A percentile compares a stretch with the other conserved stretches of the same genome.
Conservation (phyloP, 2,888 invertebrate genomes). For the Rhagophthalmus giganteus region DNA sequence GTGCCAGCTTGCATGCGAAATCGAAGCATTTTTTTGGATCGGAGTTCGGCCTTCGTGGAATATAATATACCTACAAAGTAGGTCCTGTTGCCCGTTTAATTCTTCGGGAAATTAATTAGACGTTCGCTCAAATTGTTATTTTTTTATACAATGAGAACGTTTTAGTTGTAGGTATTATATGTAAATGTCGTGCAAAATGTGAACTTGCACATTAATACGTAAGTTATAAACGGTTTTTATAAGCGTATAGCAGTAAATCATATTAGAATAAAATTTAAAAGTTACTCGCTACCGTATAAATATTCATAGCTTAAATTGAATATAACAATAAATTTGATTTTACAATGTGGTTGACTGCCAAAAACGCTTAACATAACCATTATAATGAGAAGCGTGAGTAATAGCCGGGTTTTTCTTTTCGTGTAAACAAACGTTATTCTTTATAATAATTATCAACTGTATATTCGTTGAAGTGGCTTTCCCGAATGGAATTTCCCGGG, state of each 20-base stretch:
- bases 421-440: too few species aligned
- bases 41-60: constrained; percentile 36
- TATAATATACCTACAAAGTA: constrained; percentile 2
- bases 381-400: not conserved
- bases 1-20: constrained; percentile 45
- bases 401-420: too few species aligned
- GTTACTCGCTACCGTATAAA: constrained; percentile 9
- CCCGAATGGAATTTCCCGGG: too few species aligned
- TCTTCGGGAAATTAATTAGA: constrained; percentile 3
- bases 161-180: constrained; percentile 7
- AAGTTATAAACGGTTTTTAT: constrained; percentile 5
- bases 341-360: constrained; percentile 8
- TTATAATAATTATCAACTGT: too few species aligned
- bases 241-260: constrained; percentile 17
- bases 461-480: too few species aligned
- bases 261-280: constrained; percentile 17
- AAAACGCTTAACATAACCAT: constrained; percentile 9
- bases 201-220: constrained; percentile 1
- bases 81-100: not conserved
- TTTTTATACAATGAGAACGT: constrained; percentile 4
- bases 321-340: constrained; percentile 17
- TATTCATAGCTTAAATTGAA: constrained; percentile 26
- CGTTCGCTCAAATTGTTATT: not conserved
- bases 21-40: constrained; percentile 44
- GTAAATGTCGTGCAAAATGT: constrained; percentile 4